Evolutionary conservation across 2,113 vertebrate genomes (phyloP), one percentile per base, ranked within the genome.

Genomic region (Rattus rattus): DNA sequence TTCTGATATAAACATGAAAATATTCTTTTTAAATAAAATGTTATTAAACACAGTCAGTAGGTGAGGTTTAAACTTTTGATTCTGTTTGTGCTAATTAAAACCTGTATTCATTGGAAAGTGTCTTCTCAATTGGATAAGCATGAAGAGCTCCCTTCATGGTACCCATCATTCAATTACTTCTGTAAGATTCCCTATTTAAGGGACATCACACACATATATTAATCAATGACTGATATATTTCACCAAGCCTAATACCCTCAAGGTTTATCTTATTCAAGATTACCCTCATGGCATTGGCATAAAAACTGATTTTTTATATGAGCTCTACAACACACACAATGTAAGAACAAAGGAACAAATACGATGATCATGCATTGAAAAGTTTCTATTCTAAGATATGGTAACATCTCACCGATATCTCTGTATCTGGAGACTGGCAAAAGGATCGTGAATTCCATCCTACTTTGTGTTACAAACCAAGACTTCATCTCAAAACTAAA

Each of bases 141-240:
- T 4, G 19, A 26, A 24, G 10, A 81, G 26, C 7, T 10, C n/a
- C 7, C 22, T 1, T 6, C 8, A 5, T 36, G 2, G 8, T 59
- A 36, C 36, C 39, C 13, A 61, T 20, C 12, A 49, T 61, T 49
- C 20, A 67, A 30, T 26, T 54, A 33, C 2, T 8, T 84, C 77
- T 54, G 1, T 3, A 30, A 65, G 56, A 72, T 33, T 84, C 13
- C 5, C 3, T 43, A 5, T 16, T 17, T 39, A 36, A 39, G 6
- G 52, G 52, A 54, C 43, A 75, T 52, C 16, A 49, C 36, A 47
- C 17, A 70, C 19, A 52, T 52, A 28, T 43, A n/a, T 65, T 28
- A 83, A 12, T 89, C 43, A 43, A 14, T 11, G 26, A 2, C 13
- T 54, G 39, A 36, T 28, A 39, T 63, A 61, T 81, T 65, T 90